Base-by-base conservation (phyloP, 2,113 vertebrate species). In the Onychostruthus taczanowskii region DNA sequence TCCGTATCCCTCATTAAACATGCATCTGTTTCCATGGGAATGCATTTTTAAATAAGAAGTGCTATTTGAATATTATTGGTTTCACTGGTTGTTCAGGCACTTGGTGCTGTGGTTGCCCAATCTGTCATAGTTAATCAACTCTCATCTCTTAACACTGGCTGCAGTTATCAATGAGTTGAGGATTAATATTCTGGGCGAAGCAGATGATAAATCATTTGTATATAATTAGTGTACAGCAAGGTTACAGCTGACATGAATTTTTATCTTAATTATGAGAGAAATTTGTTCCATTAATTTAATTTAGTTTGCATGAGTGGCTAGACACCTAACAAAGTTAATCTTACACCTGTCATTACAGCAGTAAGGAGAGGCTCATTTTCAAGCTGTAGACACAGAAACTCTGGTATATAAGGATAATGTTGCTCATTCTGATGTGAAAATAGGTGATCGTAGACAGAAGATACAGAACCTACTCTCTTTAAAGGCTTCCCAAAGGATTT, bases 251-350 rank as follows among this genome's bases (percentile, higher is more conserved):
- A 99, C 99, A 99, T 97, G 97, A 98, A 98, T 98, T 99, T 99
- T 98, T 98, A 99, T 99, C 99, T 99, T 99, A 99, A 99, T 99
- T 99, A 99, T 97, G 97, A 98, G 97, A 98, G 98, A 98, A 98
- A 99, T 99, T 98, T 98, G 98, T 98, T 99, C 98, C 98, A 99
- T 99, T 99, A 98, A 99, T 99, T 99, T 99, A 98, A 98, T 98
- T 99, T 98, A 98, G 98, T 98, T 98, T 98, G 98, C 98, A 98
- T 98, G 98, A 99, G 98, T 98, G 98, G 97, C 97, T 98, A 98
- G 97, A 98, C 98, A 98, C 98, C 98, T 98, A 98, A 98, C 98
- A 98, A 98, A 98, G 98, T 98, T 98, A 99, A 99, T 99, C 98
- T 98, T 98, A 98, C 98, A 98, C 98, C 98, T 98, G 99, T 98